Evolutionary conservation across 2,888 invertebrate genomes (phyloP).

Genomic region (Lordiphosa andalusiaca): DNA sequence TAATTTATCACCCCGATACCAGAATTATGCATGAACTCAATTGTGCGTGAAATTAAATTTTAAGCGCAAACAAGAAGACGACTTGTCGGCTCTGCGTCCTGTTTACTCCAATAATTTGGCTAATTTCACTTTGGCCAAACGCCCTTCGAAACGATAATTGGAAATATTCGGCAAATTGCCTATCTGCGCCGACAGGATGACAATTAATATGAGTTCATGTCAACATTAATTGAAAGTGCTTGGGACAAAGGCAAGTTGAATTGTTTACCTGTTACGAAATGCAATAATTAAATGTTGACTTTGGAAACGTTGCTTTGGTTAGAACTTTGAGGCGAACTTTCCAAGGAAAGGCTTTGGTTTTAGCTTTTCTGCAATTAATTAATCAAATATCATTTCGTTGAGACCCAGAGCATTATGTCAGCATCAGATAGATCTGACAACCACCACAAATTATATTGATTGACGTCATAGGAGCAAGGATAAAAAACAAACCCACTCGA

Average conservation of each 20-base stretch:
- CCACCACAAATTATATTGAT: constrained; percentile 11
- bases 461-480: constrained; percentile 6
- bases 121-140: constrained; percentile 50
- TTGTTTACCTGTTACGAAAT: too few species aligned
- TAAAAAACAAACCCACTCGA: constrained; percentile 5
- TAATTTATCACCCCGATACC: constrained; percentile 74
- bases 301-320: too few species aligned
- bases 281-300: too few species aligned
- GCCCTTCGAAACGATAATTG: neutral
- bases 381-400: too few species aligned
- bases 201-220: constrained; percentile 1
- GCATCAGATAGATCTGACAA: too few species aligned
- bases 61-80: constrained; percentile 71
- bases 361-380: too few species aligned
- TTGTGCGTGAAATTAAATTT: constrained; percentile 78
- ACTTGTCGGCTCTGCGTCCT: constrained; percentile 53
- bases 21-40: constrained; percentile 75
- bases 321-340: too few species aligned
- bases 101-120: constrained; percentile 75
- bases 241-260: too few species aligned
- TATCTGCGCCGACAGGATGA: neutral
- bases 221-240: too few species aligned
- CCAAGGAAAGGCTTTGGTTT: too few species aligned
- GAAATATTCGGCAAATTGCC: neutral
- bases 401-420: too few species aligned